phyloP scores from a whole-genome alignment of 2,113 vertebrate genomes.

The Brachypodius melanocephalos region DNA sequence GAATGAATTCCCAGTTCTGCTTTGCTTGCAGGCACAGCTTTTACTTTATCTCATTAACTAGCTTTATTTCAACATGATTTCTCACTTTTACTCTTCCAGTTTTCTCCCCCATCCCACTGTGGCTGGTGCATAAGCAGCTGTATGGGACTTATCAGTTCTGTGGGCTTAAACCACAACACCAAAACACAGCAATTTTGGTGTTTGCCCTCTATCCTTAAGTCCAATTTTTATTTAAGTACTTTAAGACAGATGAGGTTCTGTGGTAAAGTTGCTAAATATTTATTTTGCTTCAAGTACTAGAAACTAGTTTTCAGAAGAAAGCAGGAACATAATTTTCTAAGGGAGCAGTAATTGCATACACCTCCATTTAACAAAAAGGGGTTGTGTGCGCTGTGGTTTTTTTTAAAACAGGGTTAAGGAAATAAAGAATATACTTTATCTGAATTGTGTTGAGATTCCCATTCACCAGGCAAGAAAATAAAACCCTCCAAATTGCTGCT shows the following conservation, averaged over 20 bases:
- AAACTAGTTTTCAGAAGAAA: not conserved
- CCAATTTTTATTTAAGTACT: not conserved
- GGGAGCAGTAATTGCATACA: not conserved
- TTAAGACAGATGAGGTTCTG: not conserved
- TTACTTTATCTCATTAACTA: not conserved
- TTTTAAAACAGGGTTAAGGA: not conserved
- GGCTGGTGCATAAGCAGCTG: accelerated
- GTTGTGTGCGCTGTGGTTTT: not conserved
- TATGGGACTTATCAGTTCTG: not conserved
- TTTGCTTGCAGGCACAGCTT: not conserved
- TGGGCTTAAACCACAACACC: not conserved
- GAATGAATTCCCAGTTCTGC: not conserved
- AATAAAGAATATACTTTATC: not conserved
- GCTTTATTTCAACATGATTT: not conserved
- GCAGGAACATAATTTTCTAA: not conserved
- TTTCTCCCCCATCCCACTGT: not conserved
- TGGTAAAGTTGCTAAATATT: not conserved
- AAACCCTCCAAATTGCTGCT: not conserved
- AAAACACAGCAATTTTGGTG: not conserved
- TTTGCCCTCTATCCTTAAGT: not conserved
- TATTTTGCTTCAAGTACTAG: not conserved
- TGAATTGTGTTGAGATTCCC: not conserved
- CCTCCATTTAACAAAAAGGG: not conserved
- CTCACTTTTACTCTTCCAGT: not conserved
- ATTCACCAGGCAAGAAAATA: not conserved